Evolutionary conservation across 2,797 vertebrate species (phyloP), one percentile per base, ranked within the genome.

Genomic region (Liasis olivaceus): DNA sequence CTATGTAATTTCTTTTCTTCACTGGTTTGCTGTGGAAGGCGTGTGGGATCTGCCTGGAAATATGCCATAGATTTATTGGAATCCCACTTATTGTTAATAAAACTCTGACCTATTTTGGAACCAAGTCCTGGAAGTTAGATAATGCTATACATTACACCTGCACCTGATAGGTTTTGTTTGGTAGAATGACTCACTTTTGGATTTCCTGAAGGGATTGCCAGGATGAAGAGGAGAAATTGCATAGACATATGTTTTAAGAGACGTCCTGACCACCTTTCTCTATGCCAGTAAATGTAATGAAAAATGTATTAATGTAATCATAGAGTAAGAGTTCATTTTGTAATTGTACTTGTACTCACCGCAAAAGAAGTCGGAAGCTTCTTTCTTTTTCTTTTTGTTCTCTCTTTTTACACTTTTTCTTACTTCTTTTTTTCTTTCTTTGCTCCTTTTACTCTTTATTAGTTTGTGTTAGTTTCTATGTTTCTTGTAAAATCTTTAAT

Each of bases 11-110:
- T 94, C 89, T 93, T 95, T 89, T 85, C 93, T 93, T 92, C 56
- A 58, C 91, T 92, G 95, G 72, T 90, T 95, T 97, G 91, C 91
- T 92, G 42, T 95, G 95, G 92, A 95, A 95, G 93, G 85, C 94
- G 94, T 66, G 90, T 94, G 94, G 92, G 94, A 66, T 20, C 93
- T 22, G 47, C 28, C 89, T 95, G 93, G 93, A 90, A 95, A 93
- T 58, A 91, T 24, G 85, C 94, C 94, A 96, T 89, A 93, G 9
- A 81, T 47, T 47, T 47, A 81, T 47, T 47, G 36, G 72, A 81
- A 81, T 47, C 92, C 89, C 91, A 77, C 22, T 85, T 63, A 91
- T 77, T 89, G 66, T 85, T 92, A 92, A 89, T 62, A 91, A 69
- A 28, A 85, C 56, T 81, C 92, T 14, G 15, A 85, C 7, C 11